Evolutionary conservation across 1,140 invertebrate species (phyloP).

Genomic region (Eciton burchellii): DNA sequence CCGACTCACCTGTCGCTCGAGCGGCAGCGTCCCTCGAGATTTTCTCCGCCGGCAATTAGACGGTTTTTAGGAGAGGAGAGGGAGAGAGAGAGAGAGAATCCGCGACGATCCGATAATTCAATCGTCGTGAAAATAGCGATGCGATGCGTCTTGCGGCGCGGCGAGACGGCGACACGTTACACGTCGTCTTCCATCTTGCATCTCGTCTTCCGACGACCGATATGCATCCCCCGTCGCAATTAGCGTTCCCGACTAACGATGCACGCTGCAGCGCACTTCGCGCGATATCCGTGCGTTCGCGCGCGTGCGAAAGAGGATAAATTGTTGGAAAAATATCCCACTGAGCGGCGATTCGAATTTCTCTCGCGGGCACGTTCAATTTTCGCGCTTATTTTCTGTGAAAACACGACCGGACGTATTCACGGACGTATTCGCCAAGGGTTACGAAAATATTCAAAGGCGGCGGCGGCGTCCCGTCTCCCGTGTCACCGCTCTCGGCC

Average conservation of each 20-base stretch:
- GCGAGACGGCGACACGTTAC: background rate
- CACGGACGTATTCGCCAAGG: constrained; percentile 62
- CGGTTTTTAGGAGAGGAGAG: constrained; percentile 22
- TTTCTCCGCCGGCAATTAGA: constrained; percentile 54
- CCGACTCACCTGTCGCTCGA: constrained; percentile 61
- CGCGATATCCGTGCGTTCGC: constrained; percentile 2
- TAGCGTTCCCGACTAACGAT: constrained; percentile 7
- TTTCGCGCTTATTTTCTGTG: constrained; percentile 78
- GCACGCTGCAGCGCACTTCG: too few species aligned
- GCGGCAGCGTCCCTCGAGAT: constrained; percentile 32
- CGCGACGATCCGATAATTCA: constrained; percentile 39
- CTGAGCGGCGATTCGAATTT: constrained; percentile 58
- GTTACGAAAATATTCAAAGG: constrained; percentile 71
- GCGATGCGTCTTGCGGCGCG: background rate
- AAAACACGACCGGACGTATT: constrained; percentile 72
- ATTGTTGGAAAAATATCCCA: constrained; percentile 72
- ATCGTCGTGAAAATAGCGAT: constrained; percentile 54
- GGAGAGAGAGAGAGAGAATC: too few species aligned
- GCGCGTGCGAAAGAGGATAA: constrained; percentile 46
- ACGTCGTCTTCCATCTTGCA: constrained; percentile 14
- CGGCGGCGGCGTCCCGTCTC: constrained; percentile 54
- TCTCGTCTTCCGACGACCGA: constrained; percentile 17
- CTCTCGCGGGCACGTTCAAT: constrained; percentile 66
- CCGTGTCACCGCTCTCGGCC: constrained; percentile 24
- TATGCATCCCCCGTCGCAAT: constrained; percentile 41